Percentiles rank a stretch among this genome's conserved stretches.
Conservation (phyloP, 1,140 invertebrate species). For the Drosophila orosa region DNA sequence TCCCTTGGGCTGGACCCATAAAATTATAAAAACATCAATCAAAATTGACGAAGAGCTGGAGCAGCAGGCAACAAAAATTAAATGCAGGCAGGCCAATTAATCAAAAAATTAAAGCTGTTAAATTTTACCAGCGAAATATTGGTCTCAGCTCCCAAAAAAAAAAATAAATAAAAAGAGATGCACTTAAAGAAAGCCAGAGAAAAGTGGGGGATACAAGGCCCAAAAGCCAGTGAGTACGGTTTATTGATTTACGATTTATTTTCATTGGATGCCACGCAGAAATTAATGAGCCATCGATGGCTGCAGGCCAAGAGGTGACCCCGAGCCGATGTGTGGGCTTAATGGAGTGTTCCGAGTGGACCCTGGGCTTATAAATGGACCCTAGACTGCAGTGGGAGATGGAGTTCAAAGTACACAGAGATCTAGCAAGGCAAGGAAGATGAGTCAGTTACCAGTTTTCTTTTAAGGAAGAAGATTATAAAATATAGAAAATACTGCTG, state of each 20-base stretch:
- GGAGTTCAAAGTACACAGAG: constrained; percentile 23
- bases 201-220: constrained; percentile 30
- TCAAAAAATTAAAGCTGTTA: constrained; percentile 72
- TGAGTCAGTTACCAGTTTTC: constrained; percentile 21
- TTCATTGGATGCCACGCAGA: constrained; percentile 68
- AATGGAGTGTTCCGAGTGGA: constrained; percentile 45
- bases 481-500: neutral
- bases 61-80: constrained; percentile 41
- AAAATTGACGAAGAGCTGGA: constrained; percentile 55
- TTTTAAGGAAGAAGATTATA: neutral
- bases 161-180: constrained; percentile 4
- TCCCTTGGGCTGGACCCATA: constrained; percentile 10
- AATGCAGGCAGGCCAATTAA: constrained; percentile 66
- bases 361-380: constrained; percentile 46
- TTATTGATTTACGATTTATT: constrained; percentile 82
- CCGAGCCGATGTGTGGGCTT: constrained; percentile 50
- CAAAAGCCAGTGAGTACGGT: constrained; percentile 52
- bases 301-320: constrained; percentile 71
- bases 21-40: constrained; percentile 82
- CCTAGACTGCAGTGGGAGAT: constrained; percentile 25
- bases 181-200: constrained; percentile 25
- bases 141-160: constrained; percentile 4
- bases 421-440: neutral
- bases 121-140: constrained; percentile 49
- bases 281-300: constrained; percentile 74